Base-by-base conservation (phyloP, 2,888 invertebrate genomes). In the Eurytoma californica region DNA sequence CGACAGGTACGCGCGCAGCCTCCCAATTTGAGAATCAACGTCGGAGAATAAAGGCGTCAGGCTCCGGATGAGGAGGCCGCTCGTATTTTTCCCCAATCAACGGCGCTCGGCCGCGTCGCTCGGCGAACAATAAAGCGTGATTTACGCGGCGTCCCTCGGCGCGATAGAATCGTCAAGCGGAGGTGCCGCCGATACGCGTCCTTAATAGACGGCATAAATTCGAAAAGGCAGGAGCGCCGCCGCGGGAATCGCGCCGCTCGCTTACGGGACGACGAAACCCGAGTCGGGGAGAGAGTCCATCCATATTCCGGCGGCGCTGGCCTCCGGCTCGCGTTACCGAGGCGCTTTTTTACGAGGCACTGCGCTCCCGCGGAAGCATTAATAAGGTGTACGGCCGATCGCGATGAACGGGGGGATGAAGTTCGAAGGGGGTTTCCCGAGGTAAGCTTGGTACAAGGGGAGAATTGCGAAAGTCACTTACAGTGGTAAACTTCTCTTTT, bases 201-300 rank as follows among this genome's bases (percentile, higher is more conserved):
- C 66, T 70, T 72, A 79, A 75, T 72, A 79, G 79, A 55, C 47
- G 66, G 61, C 66, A 72, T 75, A 79, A 79, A 79, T 79, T 75
- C 70, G 72, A 51, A 72, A 65, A 57, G 65, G 28, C 61, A 61
- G 53, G 47, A 51, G 16, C 55, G 20, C 47, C 61, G 65, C 30
- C 24, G 28, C 18, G 74, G 39, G 65, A 69, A 69, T 63, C 63
- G 53, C 68, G 68, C 51, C 63, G 53, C 72, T 49, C 20, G 47
- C 49, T 66, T 39, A 39, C 39, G 39, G 39, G 39, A 63, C 9
- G 53, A 28, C 68, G 78, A 78, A 78, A 78, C 68, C 78, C 68
- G 78, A 77, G 74, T 18, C 16, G 66, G 24, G 14, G 18, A 9
- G 24, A n/a, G 67, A 73, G 74, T 68, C 74, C 69, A 74, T 79